phyloP scores from a whole-genome alignment of 2,113 vertebrate species.

The Sapajus apella region DNA sequence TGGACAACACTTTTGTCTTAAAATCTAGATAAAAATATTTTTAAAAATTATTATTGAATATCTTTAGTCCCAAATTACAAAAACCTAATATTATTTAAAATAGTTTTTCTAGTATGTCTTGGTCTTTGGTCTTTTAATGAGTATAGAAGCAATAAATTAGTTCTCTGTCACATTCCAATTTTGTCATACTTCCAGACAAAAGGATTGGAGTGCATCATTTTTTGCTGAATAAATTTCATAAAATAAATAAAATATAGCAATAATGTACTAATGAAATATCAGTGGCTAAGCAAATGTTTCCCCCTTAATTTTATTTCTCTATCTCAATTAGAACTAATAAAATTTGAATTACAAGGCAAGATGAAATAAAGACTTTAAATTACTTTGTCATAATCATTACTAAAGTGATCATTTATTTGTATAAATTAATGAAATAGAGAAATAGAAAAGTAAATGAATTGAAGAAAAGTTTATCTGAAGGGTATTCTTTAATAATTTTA shows the following conservation, averaged over 20 bases:
- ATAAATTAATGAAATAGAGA: neutral
- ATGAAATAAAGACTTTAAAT: neutral
- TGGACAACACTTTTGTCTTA: neutral
- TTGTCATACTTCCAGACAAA: neutral
- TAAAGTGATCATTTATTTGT: neutral
- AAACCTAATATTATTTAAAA: neutral
- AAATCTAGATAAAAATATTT: neutral
- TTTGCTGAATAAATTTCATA: neutral
- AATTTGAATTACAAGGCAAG: neutral
- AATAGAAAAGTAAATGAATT: neutral
- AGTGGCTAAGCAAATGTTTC: neutral
- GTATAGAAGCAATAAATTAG: neutral
- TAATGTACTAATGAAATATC: neutral
- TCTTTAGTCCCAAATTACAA: neutral
- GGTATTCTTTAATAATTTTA: neutral
- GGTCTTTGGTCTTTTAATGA: neutral
- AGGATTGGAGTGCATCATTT: neutral
- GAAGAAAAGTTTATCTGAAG: neutral
- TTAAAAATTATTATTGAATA: neutral
- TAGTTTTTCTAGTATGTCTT: neutral
- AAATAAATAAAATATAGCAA: neutral
- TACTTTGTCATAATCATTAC: neutral
- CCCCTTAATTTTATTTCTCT: neutral
- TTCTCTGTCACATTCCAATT: neutral
- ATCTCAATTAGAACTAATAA: neutral